phyloP scores from a whole-genome alignment of 1,140 invertebrate genomes.

The Formica selysi region DNA sequence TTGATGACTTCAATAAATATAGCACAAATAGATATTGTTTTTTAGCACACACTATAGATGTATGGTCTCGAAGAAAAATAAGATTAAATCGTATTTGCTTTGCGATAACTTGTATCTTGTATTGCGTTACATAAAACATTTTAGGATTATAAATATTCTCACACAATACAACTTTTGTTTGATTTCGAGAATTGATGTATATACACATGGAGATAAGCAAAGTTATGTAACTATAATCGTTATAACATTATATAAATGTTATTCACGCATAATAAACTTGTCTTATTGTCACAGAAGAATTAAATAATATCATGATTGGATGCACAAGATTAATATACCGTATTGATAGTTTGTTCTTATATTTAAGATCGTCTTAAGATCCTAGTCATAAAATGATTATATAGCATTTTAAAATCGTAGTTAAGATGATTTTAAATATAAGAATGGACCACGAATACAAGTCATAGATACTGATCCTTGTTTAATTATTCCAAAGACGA shows the following conservation, averaged over 20 bases:
- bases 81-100: not conserved
- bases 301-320: not conserved
- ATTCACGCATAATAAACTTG: constrained; percentile 11
- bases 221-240: constrained; percentile 1
- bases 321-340: too few species aligned
- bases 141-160: not conserved
- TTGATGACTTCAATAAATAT: not conserved
- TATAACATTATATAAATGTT: not conserved
- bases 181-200: not conserved
- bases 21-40: not conserved
- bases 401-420: too few species aligned
- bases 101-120: constrained; percentile 5
- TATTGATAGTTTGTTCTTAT: too few species aligned
- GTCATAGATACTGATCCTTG: not conserved
- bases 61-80: not conserved
- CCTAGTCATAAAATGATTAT: too few species aligned
- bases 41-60: not conserved
- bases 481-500: constrained; percentile 25
- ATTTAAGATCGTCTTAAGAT: too few species aligned
- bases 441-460: too few species aligned
- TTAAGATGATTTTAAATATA: too few species aligned
- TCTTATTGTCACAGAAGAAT: not conserved
- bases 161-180: not conserved
- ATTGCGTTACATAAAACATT: not conserved
- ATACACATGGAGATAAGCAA: not conserved